Evolutionary conservation across 2,113 vertebrate species (phyloP), one percentile per base, ranked within the genome.

Genomic region (Cyanoderma ruficeps): DNA sequence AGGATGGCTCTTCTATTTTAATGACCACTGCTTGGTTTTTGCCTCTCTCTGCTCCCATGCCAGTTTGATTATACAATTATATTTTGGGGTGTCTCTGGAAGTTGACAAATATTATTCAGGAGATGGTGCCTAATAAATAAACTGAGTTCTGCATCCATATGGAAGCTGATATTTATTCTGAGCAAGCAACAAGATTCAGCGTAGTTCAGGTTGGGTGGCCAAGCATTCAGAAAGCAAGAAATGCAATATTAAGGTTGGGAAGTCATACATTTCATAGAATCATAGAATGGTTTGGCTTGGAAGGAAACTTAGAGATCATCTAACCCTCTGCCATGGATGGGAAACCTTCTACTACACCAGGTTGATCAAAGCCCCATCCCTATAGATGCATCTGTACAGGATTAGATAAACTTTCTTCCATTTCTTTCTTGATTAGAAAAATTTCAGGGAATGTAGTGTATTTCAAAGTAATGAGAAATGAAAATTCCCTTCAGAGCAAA

Each of bases 191-290:
- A 42, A 65, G 23, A 30, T 96, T 91, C 83, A 91, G 0, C 5
- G 5, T 50, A 82, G 46, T 79, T 96, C 75, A 92, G 82, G 37
- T 56, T 95, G 81, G 37, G 78, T 95, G 63, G n/a, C 16, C 84
- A 97, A 94, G 82, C 76, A 67, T 64, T 89, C 35, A 46, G 55
- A 82, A 79, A 91, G 33, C 28, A 82, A 64, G 57, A 94, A 94
- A 94, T 80, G 28, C 22, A 88, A 86, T 95, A 79, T 59, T 93
- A 79, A 90, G 17, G 5, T 56, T 83, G 37, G 47, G 22, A 85
- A 94, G 61, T 64, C 78, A 79, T 69, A 68, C 39, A 28, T 5
- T 21, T 61, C 30, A 33, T 31, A 22, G 30, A 89, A 31, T 75
- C 63, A 41, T 18, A 41, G 71, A 49, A 55, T 56, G 15, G 15